Percentiles rank a stretch among this genome's conserved stretches.
phyloP scores from a whole-genome alignment of 2,888 invertebrate genomes.

The Cantharis rustica region DNA sequence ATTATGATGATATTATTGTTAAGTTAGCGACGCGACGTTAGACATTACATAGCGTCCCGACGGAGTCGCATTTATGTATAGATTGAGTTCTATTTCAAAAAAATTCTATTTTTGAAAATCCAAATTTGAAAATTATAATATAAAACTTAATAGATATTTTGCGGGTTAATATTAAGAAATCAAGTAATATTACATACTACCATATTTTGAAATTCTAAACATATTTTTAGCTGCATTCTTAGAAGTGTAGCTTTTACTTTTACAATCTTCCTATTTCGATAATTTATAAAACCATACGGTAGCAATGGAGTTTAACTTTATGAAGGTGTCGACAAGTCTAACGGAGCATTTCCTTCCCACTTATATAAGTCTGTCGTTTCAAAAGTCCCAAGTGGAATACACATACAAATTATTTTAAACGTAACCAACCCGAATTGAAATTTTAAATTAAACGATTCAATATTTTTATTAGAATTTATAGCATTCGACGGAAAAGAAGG shows the following conservation, averaged over 20 bases:
- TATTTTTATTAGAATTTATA: too few relatives aligned
- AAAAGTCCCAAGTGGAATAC: not conserved
- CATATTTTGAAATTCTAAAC: not conserved
- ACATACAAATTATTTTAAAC: not conserved
- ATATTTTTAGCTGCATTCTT: not conserved
- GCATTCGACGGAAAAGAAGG: too few relatives aligned
- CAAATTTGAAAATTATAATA: not conserved
- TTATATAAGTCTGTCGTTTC: conserved; percentile 34
- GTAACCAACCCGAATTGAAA: not conserved
- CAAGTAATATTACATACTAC: not conserved
- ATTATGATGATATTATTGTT: too few relatives aligned
- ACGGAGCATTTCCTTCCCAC: conserved; percentile 37
- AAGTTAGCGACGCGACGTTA: not conserved
- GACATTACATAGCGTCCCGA: conserved; percentile 23
- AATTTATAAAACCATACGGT: conserved; percentile 30
- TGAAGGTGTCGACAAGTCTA: conserved; percentile 36
- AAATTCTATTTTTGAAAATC: conserved; percentile 6
- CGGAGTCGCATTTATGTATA: conserved; percentile 22
- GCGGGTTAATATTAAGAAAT: not conserved
- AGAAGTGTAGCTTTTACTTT: not conserved
- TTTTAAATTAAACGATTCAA: not conserved
- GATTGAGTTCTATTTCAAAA: not conserved
- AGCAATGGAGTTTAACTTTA: conserved; percentile 33
- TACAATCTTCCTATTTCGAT: not conserved
- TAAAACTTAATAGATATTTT: not conserved